Evolutionary conservation across 2,113 vertebrate species (phyloP), one percentile per base, ranked within the genome.

Genomic region (Anguilla japonica): DNA sequence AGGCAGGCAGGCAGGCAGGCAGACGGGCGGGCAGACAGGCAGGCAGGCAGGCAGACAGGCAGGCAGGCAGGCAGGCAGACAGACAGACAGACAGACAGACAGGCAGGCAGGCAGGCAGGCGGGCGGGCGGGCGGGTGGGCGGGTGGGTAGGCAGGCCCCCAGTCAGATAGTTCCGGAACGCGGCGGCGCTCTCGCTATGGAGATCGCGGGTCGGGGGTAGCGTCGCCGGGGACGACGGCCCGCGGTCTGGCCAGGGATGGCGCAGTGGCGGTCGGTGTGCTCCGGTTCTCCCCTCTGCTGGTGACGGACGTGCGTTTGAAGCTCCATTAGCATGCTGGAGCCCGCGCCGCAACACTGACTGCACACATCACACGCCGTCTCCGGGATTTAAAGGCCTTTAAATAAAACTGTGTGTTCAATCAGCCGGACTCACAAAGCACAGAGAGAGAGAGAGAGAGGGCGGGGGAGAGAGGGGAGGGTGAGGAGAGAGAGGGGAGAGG

Each of bases 121-220:
- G n/a, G n/a, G n/a, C 57, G 91, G 93, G 95, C n/a, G n/a, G 92
- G 89, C 53, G 41, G 40, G 83, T 22, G 22, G 3, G 39, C 26
- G 16, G 4, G 43, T 20, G 67, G 57, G 14, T n/a, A 75, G 6
- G n/a, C n/a, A 9, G n/a, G n/a, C 9, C 34, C 3, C 40, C 56
- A 7, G 56, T 26, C 79, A 53, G 56, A 34, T 26, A 1, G 9
- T 18, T 34, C 39, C 79, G 57, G 53, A 57, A 43, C 13, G 16
- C 29, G 16, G 29, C 13, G 56, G 46, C 16, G 18, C 75, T 57
- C 26, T 78, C 41, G 46, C 75, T 75, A 39, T 11, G 50, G 29
- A 34, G 29, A 41, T 50, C 26, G 34, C n/a, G 41, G 43, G 20
- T 43, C 39, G 46, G 18, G 18, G 3, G 39, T 26, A 14, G 11